Conservation (phyloP, 2,113 vertebrate genomes). For the Caranx ignobilis region DNA sequence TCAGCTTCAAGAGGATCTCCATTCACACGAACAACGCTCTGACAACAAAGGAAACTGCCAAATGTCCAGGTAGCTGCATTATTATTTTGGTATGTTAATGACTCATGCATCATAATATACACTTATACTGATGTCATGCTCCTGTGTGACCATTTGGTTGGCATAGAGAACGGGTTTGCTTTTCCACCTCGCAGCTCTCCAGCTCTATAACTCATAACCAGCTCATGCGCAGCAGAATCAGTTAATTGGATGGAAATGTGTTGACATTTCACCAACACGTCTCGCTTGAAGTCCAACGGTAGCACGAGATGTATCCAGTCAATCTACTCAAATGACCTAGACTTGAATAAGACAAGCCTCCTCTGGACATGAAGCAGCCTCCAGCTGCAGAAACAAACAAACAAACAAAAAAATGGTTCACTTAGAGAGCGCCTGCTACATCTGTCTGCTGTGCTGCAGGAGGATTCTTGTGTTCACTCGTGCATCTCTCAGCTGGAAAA, state of each 20-base stretch:
- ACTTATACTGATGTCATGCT: constrained; percentile 11
- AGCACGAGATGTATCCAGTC: constrained; percentile 12
- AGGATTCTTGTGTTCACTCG: not conserved
- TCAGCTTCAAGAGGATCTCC: not conserved
- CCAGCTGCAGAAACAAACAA: not conserved
- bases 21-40: not conserved
- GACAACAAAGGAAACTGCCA: not conserved
- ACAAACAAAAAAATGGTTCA: constrained; percentile 16
- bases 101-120: not conserved
- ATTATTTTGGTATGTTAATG: not conserved
- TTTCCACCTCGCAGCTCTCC: constrained; percentile 8
- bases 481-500: constrained; percentile 15
- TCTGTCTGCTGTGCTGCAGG: not conserved
- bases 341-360: constrained; percentile 17
- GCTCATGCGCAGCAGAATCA: constrained; percentile 18
- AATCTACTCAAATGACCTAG: constrained; percentile 46
- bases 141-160: constrained; percentile 24
- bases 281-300: constrained; percentile 13
- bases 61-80: not conserved
- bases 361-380: not conserved
- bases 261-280: constrained; percentile 49
- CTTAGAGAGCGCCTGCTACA: constrained; percentile 13
- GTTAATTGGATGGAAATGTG: constrained; percentile 64
- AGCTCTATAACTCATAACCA: constrained; percentile 26
- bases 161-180: constrained; percentile 1